Evolutionary conservation across 2,888 invertebrate species (phyloP), one percentile per base, ranked within the genome.

Genomic region (Aricia artaxerxes): DNA sequence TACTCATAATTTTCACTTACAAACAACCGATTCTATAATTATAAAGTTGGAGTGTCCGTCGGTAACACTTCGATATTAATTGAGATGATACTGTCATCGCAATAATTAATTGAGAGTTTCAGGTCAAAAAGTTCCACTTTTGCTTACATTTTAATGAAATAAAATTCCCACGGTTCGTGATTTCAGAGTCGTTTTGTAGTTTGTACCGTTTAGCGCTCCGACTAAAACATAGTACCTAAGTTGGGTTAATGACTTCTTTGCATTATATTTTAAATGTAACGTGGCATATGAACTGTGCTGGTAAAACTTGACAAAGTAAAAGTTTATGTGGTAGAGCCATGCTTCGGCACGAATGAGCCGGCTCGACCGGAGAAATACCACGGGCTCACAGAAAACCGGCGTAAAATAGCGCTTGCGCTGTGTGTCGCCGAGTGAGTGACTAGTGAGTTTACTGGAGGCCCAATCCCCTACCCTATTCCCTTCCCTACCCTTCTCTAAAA

Each of bases 221-320:
- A n/a, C 9, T 44, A n/a, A 73, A 40, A 16, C 40, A 73, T 73
- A 40, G 38, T 73, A 24, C 24, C 24, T 24, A 11, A 44, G 44
- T 73, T 73, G 44, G 73, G 73, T 73, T 73, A 73, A 73, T 73
- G 73, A 73, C 73, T 73, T 73, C 44, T 44, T 73, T n/a, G n/a
- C 24, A 24, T 61, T 57, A 57, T 31, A 31, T 64, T 64, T 24
- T 69, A 69, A 57, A 69, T 69, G 13, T 69, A 38, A 35, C 16
- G 69, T 69, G 69, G 5, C 13, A 38, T 69, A 69, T 69, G 69
- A 31, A 24, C 24, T 24, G 24, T 24, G 24, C 24, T 24, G 24
- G 24, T 0, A 24, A 24, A 24, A 24, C 24, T 24, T 24, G 24
- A 24, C 24, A 24, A 24, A 24, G 24, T 24, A 24, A 24, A 24